A percentile compares a stretch with the other conserved stretches of the same genome.
phyloP scores from a whole-genome alignment of 2,888 invertebrate species.

The Drosophila bunnanda region DNA sequence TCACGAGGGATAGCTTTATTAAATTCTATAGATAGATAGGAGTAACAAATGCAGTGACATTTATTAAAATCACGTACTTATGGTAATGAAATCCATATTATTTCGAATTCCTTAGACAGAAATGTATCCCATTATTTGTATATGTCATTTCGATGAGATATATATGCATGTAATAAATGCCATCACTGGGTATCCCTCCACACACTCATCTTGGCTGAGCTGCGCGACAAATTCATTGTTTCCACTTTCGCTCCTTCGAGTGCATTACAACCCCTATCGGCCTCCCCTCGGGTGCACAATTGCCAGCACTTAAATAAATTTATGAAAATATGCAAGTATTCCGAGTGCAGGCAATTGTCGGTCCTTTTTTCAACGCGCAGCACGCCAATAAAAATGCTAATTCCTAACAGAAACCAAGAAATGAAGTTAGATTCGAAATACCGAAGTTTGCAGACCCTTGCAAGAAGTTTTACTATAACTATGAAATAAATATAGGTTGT shows the following conservation, averaged over 20 bases:
- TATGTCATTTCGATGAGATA: not conserved
- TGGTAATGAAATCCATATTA: not conserved
- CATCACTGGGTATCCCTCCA: not conserved
- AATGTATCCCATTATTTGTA: not conserved
- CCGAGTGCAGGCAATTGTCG: slow-evolving; percentile 28
- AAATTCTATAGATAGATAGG: not conserved
- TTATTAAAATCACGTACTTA: not conserved
- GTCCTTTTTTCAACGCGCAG: slow-evolving; percentile 1
- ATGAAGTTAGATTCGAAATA: not conserved
- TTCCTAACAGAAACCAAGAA: slow-evolving; percentile 11
- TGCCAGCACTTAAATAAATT: slow-evolving; percentile 41
- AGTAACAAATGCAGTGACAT: not conserved
- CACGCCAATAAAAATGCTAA: slow-evolving; percentile 31
- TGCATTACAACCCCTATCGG: slow-evolving; percentile 21
- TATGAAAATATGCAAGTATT: slow-evolving; percentile 38
- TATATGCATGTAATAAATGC: not conserved
- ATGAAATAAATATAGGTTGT: too few relatives aligned
- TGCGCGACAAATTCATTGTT: slow-evolving; percentile 36
- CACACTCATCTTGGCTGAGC: slow-evolving; percentile 26
- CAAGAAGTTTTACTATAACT: too few relatives aligned
- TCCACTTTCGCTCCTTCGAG: slow-evolving; percentile 16
- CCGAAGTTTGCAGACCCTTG: not conserved
- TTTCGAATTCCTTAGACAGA: not conserved
- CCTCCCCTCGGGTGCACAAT: slow-evolving; percentile 11
- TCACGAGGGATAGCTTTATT: not conserved